A percentile compares a stretch with the other conserved stretches of the same genome.
Evolutionary conservation across 2,797 vertebrate genomes (phyloP).

Genomic region (Ctenopoma multispine): DNA sequence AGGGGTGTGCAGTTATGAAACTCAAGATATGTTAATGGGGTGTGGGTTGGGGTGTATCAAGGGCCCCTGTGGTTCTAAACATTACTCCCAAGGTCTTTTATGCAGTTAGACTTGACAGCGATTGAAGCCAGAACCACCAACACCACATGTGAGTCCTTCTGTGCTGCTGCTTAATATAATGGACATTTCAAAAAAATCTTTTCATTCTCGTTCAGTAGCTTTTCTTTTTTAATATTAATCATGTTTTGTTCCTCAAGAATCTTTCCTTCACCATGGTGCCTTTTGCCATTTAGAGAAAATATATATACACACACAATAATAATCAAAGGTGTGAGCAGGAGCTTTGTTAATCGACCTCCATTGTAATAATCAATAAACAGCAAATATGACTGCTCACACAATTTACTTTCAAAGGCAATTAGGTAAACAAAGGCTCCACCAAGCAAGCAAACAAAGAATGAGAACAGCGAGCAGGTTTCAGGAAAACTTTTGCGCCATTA

Average conservation of each 20-base stretch:
- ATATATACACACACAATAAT: neutral
- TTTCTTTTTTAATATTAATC: neutral
- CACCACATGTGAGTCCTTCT: neutral
- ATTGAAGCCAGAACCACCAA: neutral
- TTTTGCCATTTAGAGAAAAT: no score
- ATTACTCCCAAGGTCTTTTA: neutral
- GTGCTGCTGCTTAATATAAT: conserved; percentile 8
- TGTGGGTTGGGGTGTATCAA: neutral
- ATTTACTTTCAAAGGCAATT: no score
- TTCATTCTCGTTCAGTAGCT: neutral
- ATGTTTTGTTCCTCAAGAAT: neutral
- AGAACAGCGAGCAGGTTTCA: no score
- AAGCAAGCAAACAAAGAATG: no score
- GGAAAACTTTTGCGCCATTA: no score
- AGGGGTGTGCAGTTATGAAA: conserved; percentile 2
- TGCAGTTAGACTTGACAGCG: neutral
- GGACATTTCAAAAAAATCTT: neutral
- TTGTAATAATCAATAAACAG: no score
- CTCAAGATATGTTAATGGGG: conserved; percentile 12
- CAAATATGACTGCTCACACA: no score
- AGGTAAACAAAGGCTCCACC: neutral
- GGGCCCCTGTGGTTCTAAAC: neutral
- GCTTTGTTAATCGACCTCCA: no score
- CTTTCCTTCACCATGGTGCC: neutral
- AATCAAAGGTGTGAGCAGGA: neutral